A percentile compares a stretch with the other conserved stretches of the same genome.
Conservation (phyloP, 2,797 vertebrate genomes). For the Sus cebifrons region DNA sequence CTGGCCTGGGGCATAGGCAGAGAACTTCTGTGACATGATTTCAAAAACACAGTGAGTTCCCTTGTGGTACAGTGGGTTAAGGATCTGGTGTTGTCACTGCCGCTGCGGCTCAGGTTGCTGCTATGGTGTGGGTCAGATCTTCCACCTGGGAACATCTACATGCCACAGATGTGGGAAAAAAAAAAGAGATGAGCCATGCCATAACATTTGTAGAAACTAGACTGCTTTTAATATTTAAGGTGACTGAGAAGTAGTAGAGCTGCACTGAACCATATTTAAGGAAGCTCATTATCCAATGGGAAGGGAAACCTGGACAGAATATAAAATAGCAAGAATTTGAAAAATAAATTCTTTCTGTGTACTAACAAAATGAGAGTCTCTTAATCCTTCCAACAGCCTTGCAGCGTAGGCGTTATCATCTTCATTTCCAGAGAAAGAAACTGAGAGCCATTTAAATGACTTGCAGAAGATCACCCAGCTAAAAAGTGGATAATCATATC, state of each 20-base stretch:
- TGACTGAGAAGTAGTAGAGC: neutral
- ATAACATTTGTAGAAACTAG: neutral
- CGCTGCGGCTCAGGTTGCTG: no score
- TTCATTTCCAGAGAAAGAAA: constrained; percentile 11
- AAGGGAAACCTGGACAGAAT: neutral
- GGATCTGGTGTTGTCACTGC: no score
- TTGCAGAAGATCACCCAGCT: neutral
- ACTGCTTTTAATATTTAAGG: neutral
- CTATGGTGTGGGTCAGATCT: no score
- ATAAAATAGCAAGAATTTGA: neutral
- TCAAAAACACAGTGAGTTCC: neutral
- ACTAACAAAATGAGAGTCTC: neutral
- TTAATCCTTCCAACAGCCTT: neutral
- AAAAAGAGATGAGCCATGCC: neutral
- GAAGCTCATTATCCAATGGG: neutral
- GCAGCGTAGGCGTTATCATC: neutral
- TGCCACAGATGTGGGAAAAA: no score
- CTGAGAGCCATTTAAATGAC: neutral
- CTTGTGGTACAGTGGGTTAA: no score
- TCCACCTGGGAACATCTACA: no score
- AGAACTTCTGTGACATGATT: neutral
- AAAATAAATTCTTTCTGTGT: neutral
- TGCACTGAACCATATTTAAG: neutral
- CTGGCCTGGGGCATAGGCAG: neutral
- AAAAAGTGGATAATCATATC: neutral